Percentiles rank a stretch among this genome's conserved stretches.
These are phyloP conservation scores for Malurus splendens DNA, from an alignment of 2,797 vertebrate species.

Conservation along the genomic window DNA sequence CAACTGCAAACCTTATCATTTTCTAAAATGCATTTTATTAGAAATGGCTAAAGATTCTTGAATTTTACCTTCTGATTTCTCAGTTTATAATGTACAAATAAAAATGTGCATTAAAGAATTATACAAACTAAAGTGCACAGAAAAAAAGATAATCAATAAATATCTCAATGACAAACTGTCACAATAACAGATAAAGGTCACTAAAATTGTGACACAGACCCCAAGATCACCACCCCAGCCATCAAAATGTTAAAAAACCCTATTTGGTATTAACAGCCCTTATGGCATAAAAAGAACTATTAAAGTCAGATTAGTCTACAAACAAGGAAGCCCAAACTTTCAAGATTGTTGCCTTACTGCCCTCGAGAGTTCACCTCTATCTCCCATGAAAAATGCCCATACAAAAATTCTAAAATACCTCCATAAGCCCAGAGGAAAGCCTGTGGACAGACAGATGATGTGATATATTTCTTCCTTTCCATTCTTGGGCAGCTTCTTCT, in stretches of 20 bases:
- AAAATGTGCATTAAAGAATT: slow-evolving; percentile 58
- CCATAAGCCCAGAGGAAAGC: slow-evolving; percentile 96
- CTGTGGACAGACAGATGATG: slow-evolving; percentile 96
- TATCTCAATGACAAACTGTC: slow-evolving; percentile 15
- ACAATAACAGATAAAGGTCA: slow-evolving; percentile 58
- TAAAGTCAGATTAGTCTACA: slow-evolving; percentile 66
- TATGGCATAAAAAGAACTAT: slow-evolving; percentile 53
- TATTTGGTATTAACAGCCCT: slow-evolving; percentile 42
- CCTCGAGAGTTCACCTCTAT: slow-evolving; percentile 92
- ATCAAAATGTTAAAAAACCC: slow-evolving; percentile 48
- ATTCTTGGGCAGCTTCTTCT: slow-evolving; percentile 95
- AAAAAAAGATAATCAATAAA: slow-evolving; percentile 50
- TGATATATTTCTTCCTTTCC: slow-evolving; percentile 93
- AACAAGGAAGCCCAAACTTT: slow-evolving; percentile 76
- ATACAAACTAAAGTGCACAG: slow-evolving; percentile 35
- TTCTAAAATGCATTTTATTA: slow-evolving; percentile 75
- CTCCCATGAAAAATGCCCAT: slow-evolving; percentile 79
- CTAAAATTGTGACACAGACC: slow-evolving; percentile 26
- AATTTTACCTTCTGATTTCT: slow-evolving; percentile 69
- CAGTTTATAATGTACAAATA: slow-evolving; percentile 63
- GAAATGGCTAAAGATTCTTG: slow-evolving; percentile 67
- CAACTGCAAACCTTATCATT: slow-evolving; percentile 78
- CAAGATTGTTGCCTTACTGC: slow-evolving; percentile 72
- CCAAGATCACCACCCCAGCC: slow-evolving; percentile 22
- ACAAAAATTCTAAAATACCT: slow-evolving; percentile 97